Conservation (phyloP, 2,888 invertebrate species). For the Dicranocentrus wangi region DNA sequence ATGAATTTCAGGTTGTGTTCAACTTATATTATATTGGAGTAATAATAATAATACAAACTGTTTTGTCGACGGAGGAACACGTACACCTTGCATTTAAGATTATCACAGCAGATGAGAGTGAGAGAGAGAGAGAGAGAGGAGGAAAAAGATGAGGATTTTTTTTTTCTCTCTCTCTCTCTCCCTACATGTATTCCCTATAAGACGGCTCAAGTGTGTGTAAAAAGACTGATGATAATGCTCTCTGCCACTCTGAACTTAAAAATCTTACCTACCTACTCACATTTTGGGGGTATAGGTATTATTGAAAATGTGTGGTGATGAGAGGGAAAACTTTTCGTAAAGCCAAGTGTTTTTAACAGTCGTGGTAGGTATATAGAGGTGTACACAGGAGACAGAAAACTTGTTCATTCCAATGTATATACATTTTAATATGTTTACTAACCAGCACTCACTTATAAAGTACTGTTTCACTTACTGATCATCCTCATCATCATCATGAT, state of each 20-base stretch:
- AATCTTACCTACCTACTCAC: conserved; percentile 21
- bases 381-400: conserved; percentile 30
- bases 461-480: neutral
- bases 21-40: conserved; percentile 29
- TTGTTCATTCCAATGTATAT: conserved; percentile 25
- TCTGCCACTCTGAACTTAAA: conserved; percentile 7
- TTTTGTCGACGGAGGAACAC: conserved; percentile 57
- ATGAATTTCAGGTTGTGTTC: conserved; percentile 58
- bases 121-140: conserved; percentile 19
- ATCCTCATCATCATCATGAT: neutral
- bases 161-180: neutral
- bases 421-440: neutral
- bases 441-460: no score
- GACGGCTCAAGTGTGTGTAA: conserved; percentile 2
- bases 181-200: neutral
- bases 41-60: conserved; percentile 56
- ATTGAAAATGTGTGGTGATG: conserved; percentile 35
- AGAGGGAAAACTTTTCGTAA: neutral
- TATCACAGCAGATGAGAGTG: conserved; percentile 36
- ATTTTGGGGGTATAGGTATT: neutral
- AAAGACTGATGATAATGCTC: neutral
- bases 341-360: conserved; percentile 46
- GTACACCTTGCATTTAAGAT: conserved; percentile 44
- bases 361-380: neutral
- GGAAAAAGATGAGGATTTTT: neutral